Base-by-base conservation (phyloP, 2,797 vertebrate species). In the Thunnus albacares region DNA sequence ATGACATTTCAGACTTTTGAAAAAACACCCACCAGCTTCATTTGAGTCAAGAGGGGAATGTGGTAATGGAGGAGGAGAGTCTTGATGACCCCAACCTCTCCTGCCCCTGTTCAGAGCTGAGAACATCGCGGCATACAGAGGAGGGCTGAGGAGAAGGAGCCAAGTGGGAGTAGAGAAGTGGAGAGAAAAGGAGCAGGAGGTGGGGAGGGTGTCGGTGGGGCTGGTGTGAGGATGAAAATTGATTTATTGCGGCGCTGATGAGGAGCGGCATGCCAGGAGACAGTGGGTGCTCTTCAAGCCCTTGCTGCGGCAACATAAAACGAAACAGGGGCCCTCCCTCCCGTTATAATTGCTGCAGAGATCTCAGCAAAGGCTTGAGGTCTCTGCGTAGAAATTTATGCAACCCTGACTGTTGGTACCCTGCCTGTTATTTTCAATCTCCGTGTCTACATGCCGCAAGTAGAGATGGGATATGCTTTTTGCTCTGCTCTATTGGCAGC, bases 181-280 rank as follows among this genome's bases (percentile, higher is more conserved):
- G 79, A 88, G 86, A 85, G 79, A 80, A 82, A 64, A 28, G 62
- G 81, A 85, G 70, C 79, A 84, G 52, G 71, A 83, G 87, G 87
- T 87, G 88, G 82, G 80, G 84, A 76, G 86, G 79, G 81, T 83
- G 72, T 82, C 49, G 58, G 77, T 63, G 79, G 76, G 55, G 87
- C 75, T 90, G 63, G 85, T 78, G 90, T 80, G 86, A 88, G 89
- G 92, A 94, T 95, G 92, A 93, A 95, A 95, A 95, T 95, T 95
- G 95, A 96, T 96, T 96, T 95, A 95, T 95, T 96, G 91, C 92
- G 13, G 89, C 58, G 33, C 91, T 95, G 95, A 96, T 96, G 96
- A 95, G 93, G 78, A 94, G 92, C 90, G 89, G 93, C 93, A 75
- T 94, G 94, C 93, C 90, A 89, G 87, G 88, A 94, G 94, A 94